Conservation (phyloP, 2,113 vertebrate species). For the Megaceryle maxima region DNA sequence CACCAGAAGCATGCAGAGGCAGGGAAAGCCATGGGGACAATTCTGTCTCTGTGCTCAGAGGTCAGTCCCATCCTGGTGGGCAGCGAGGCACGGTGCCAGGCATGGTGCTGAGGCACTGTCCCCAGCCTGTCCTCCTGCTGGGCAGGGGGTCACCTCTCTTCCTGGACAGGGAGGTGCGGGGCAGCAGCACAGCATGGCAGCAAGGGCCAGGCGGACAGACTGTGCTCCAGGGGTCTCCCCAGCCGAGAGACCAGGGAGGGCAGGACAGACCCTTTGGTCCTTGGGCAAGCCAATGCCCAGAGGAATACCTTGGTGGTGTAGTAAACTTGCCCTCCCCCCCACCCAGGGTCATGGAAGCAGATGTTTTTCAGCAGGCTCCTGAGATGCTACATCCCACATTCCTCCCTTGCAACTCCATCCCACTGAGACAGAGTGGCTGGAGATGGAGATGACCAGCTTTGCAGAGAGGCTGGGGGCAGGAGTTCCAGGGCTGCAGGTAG, state of each 20-base stretch:
- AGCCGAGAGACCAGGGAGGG: neutral
- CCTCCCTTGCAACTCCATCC: neutral
- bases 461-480: neutral
- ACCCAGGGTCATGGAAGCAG: rapidly evolving
- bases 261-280: neutral
- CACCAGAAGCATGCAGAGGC: neutral
- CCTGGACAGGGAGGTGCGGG: rapidly evolving
- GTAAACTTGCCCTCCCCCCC: too few relatives aligned
- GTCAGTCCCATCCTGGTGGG: neutral
- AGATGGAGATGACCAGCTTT: neutral
- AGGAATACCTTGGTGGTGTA: neutral
- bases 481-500: neutral
- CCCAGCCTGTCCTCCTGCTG: rapidly evolving
- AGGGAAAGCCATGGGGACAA: neutral
- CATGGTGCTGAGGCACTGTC: neutral
- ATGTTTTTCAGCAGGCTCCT: neutral
- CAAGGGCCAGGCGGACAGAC: rapidly evolving
- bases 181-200: neutral
- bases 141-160: neutral
- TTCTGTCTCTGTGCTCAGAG: neutral
- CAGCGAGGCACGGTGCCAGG: neutral
- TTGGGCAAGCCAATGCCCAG: neutral
- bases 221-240: neutral
- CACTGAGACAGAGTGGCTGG: neutral
- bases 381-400: neutral